phyloP scores from a whole-genome alignment of 2,797 vertebrate species.

The Menidia menidia region DNA sequence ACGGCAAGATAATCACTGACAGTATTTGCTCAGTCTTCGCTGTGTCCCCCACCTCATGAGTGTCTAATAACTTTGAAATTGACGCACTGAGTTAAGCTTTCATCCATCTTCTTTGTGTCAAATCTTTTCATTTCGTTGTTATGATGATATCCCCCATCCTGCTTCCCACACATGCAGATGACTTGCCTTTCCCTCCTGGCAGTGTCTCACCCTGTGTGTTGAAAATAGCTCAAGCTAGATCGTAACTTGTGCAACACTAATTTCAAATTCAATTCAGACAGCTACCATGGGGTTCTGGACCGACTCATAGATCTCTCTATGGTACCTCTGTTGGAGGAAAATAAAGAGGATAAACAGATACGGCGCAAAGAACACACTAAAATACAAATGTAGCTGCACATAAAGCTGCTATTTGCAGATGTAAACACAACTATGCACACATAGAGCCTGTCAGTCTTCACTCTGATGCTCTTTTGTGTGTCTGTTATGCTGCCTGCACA shows the following conservation, averaged over 20 bases:
- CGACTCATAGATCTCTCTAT: conserved; percentile 48
- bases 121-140: conserved; percentile 32
- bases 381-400: conserved; percentile 6
- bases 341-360: conserved; percentile 28
- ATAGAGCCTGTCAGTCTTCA: conserved; percentile 9
- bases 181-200: conserved; percentile 55
- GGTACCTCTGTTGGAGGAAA: conserved; percentile 38
- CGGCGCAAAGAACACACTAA: conserved; percentile 21
- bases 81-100: conserved; percentile 36
- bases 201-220: conserved; percentile 51
- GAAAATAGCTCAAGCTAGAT: conserved; percentile 68
- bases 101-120: conserved; percentile 48
- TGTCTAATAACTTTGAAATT: conserved; percentile 56
- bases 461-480: conserved; percentile 21
- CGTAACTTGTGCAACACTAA: conserved; percentile 72
- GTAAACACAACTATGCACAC: conserved; percentile 18
- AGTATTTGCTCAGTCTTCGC: conserved; percentile 17
- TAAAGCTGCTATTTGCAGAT: conserved; percentile 27
- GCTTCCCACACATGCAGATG: conserved; percentile 72
- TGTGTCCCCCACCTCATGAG: conserved; percentile 33
- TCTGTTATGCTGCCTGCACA: conserved; percentile 35
- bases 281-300: conserved; percentile 50
- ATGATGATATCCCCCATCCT: conserved; percentile 51
- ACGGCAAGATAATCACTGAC: conserved; percentile 26
- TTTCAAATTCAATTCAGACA: conserved; percentile 76